These are phyloP conservation scores for Zaprionus ornatus DNA, from an alignment of 1,140 invertebrate genomes.

Conservation along the genomic window DNA sequence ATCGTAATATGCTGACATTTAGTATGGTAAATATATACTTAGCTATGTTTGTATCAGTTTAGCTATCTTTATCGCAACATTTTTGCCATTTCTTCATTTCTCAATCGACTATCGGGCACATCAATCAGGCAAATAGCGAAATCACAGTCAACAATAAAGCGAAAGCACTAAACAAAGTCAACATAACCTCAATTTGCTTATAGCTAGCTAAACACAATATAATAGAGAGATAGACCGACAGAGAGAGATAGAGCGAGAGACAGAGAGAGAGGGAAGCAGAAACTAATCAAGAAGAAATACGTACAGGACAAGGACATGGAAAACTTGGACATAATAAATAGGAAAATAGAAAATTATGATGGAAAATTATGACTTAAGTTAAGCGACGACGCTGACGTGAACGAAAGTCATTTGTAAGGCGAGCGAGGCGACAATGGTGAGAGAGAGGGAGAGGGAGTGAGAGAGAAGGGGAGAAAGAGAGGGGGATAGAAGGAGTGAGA, in stretches of 20 bases:
- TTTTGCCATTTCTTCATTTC: neutral
- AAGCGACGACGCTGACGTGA: constrained; percentile 58
- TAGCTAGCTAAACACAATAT: constrained; percentile 48
- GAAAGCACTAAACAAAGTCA: constrained; percentile 64
- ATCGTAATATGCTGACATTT: neutral
- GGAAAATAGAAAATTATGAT: constrained; percentile 66
- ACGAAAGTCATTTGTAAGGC: constrained; percentile 68
- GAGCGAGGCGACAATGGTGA: constrained; percentile 21
- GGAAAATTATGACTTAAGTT: constrained; percentile 71
- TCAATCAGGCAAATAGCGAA: constrained; percentile 58
- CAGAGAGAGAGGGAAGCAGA: constrained; percentile 2
- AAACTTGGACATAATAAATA: constrained; percentile 62
- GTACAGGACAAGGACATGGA: constrained; percentile 45
- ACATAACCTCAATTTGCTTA: constrained; percentile 68
- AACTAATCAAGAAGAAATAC: constrained; percentile 59
- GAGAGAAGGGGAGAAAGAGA: neutral
- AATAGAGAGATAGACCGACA: constrained; percentile 22
- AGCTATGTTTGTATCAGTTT: neutral
- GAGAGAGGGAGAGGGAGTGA: neutral
- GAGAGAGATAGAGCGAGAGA: neutral
- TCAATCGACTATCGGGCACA: constrained; percentile 41
- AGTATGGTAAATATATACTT: neutral
- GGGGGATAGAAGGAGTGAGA: neutral
- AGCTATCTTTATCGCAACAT: neutral
- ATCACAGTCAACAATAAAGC: constrained; percentile 49